Base-by-base conservation (phyloP, 2,113 vertebrate genomes). In the Leptocoma aspasia region DNA sequence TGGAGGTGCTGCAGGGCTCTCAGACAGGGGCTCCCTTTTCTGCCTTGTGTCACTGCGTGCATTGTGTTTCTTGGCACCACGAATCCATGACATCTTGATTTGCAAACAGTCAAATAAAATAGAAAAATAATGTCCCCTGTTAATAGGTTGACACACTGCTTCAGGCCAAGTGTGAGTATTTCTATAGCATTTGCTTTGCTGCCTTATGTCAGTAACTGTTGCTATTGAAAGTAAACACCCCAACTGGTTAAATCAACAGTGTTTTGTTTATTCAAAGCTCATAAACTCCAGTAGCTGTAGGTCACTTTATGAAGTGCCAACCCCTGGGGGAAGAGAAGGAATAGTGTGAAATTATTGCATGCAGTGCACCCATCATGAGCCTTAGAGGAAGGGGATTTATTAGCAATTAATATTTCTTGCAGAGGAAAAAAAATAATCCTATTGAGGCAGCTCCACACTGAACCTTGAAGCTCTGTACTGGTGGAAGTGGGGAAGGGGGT, bases 171-270 rank as follows among this genome's bases (percentile, higher is more conserved):
- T 47, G 76, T 72, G 90, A 88, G 65, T 78, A 79, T 94, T 96
- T 94, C 90, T 96, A 75, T 92, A 92, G 82, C 91, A 54, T 56
- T 94, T 17, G 72, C 73, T 63, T 78, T 93, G 91, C 89, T 81
- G 92, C 65, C 61, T 93, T 94, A 42, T 96, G 81, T 89, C 95
- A 93, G 96, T 94, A 84, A 56, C 96, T 88, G 92, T 96, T 97
- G 94, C 96, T 88, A 92, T 96, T 92, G 95, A 97, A 96, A 96
- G 94, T 95, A 96, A 98, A 96, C 95, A 96, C 81, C 96, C 87
- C 75, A 86, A 93, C 88, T 69, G 93, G 90, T 93, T 96, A 96
- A 95, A 94, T 96, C 97, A 97, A 92, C 95, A 96, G 81, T 0
- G 15, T 91, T 96, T 92, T 95, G 96, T 95, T 93, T 97, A 95